A percentile compares a stretch with the other conserved stretches of the same genome.
These are phyloP conservation scores for Melangyna quadrimaculata DNA, from an alignment of 2,888 invertebrate genomes.

Conservation along the genomic window DNA sequence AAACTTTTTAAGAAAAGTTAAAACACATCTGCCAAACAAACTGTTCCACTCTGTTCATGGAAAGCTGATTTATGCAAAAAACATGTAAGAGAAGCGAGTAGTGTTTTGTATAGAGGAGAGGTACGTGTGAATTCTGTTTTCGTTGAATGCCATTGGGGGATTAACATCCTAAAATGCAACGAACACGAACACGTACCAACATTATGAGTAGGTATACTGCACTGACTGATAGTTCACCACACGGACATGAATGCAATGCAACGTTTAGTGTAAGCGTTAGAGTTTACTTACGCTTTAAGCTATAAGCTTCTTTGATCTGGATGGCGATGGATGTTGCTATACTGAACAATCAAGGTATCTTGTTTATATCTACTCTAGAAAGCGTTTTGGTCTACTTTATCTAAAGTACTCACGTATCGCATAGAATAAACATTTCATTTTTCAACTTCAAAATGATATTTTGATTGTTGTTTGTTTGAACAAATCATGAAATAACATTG, in stretches of 20 bases:
- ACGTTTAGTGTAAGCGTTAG: slow-evolving; percentile 23
- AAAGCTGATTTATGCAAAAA: slow-evolving; percentile 59
- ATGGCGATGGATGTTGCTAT: not conserved
- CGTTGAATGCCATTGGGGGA: slow-evolving; percentile 38
- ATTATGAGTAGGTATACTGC: not conserved
- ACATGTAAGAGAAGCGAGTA: slow-evolving; percentile 15
- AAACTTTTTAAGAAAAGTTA: too few species aligned
- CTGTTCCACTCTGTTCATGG: not conserved
- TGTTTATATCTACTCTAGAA: not conserved
- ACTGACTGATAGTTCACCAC: not conserved
- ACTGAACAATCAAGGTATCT: not conserved
- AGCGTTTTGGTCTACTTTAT: not conserved
- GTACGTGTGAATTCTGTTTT: slow-evolving; percentile 52
- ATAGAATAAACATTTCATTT: not conserved
- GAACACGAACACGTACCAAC: slow-evolving; percentile 23
- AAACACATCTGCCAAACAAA: not conserved
- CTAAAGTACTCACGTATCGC: too few species aligned
- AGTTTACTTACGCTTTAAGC: slow-evolving; percentile 30
- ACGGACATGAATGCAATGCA: not conserved
- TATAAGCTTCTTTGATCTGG: slow-evolving; percentile 10
- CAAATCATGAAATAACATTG: not conserved
- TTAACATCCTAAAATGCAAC: slow-evolving; percentile 48
- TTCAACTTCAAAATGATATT: not conserved
- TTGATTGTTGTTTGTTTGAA: slow-evolving; percentile 7
- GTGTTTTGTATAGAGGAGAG: too few species aligned